phyloP scores from a whole-genome alignment of 2,888 invertebrate genomes.

The Dryocosmus kuriphilus region DNA sequence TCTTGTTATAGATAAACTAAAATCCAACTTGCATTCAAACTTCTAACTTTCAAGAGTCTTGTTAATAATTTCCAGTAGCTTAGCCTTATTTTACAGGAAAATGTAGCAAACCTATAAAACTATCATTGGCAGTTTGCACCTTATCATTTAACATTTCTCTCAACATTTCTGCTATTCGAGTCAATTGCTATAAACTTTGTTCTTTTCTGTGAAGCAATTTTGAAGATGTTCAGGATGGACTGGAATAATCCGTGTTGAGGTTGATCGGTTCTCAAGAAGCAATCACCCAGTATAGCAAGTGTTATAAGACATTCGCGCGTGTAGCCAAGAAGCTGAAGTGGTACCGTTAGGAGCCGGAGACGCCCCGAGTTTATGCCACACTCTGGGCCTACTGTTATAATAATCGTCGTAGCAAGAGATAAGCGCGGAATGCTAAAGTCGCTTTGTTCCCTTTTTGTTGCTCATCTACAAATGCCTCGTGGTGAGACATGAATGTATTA shows the following conservation, averaged over 20 bases:
- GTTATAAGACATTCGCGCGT: conserved; percentile 45
- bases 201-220: conserved; percentile 34
- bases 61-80: too few species aligned
- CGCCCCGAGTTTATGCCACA: conserved; percentile 60
- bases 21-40: too few species aligned
- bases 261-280: conserved; percentile 56
- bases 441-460: conserved; percentile 46
- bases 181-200: too few species aligned
- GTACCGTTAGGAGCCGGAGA: conserved; percentile 74
- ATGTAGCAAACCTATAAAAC: too few species aligned
- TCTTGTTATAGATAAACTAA: too few species aligned
- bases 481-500: conserved; percentile 38
- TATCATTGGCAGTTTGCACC: too few species aligned
- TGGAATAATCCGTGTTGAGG: conserved; percentile 43
- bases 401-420: conserved; percentile 69
- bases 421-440: conserved; percentile 58
- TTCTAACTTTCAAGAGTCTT: too few species aligned
- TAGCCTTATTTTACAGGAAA: too few species aligned
- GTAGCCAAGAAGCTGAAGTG: conserved; percentile 67
- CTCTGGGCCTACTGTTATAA: conserved; percentile 70
- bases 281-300: conserved; percentile 60
- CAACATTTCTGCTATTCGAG: too few species aligned
- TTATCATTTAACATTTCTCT: too few species aligned
- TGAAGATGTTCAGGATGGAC: conserved; percentile 45
- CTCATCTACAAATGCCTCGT: conserved; percentile 41